A percentile compares a stretch with the other conserved stretches of the same genome.
These are phyloP conservation scores for Dolichoris vasculosae DNA, from an alignment of 1,140 invertebrate species.

Conservation along the genomic window DNA sequence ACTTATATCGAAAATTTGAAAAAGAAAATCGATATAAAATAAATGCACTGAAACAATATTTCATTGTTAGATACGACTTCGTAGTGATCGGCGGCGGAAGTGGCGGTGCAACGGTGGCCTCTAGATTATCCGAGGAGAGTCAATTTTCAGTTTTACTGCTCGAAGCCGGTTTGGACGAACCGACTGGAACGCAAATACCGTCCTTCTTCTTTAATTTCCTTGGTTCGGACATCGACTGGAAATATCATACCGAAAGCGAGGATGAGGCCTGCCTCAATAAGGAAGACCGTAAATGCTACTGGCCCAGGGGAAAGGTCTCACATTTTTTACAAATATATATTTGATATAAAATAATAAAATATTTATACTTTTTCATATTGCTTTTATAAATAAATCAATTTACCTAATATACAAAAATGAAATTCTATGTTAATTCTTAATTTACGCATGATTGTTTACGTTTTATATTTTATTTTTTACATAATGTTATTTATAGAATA, in stretches of 20 bases:
- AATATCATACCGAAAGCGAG: conserved; percentile 90
- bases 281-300: conserved; percentile 83
- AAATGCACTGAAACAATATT: not conserved
- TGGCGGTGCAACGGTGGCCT: conserved; percentile 87
- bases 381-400: not conserved
- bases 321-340: not conserved
- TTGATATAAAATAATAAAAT: not conserved
- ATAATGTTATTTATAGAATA: too few species aligned
- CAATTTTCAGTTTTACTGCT: conserved; percentile 87
- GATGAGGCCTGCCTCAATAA: conserved; percentile 86
- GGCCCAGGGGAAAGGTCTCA: conserved; percentile 87
- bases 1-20: not conserved
- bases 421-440: too few species aligned
- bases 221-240: conserved; percentile 90
- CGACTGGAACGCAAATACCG: conserved; percentile 87
- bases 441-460: too few species aligned
- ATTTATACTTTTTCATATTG: not conserved
- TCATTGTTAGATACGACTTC: conserved; percentile 83
- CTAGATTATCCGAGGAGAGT: conserved; percentile 85
- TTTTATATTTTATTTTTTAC: too few species aligned
- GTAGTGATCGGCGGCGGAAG: conserved; percentile 92
- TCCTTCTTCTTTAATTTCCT: conserved; percentile 90
- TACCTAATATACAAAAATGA: too few species aligned
- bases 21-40: not conserved
- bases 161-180: conserved; percentile 88